These are phyloP conservation scores for Thereva nobilitata DNA, from an alignment of 2,888 invertebrate genomes.

Conservation along the genomic window DNA sequence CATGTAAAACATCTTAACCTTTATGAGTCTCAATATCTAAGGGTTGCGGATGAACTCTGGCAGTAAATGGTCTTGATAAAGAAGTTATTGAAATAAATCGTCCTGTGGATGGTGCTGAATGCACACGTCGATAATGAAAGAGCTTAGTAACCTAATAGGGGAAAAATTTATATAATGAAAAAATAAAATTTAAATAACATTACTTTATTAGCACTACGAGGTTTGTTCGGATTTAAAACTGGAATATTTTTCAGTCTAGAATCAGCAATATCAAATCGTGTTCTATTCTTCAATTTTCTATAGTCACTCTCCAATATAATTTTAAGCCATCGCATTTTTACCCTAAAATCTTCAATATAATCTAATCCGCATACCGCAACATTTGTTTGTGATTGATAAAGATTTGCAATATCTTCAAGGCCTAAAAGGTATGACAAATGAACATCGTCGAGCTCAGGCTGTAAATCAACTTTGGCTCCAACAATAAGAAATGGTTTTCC, in stretches of 20 bases:
- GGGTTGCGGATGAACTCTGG: no score
- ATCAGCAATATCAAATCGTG: constrained; percentile 17
- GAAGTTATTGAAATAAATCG: no score
- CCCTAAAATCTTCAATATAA: not conserved
- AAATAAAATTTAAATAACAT: no score
- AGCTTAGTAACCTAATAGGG: no score
- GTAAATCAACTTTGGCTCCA: constrained; percentile 49
- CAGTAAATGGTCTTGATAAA: no score
- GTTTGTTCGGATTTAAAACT: not conserved
- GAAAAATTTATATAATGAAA: no score
- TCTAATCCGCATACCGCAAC: constrained; percentile 8
- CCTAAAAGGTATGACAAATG: constrained; percentile 53
- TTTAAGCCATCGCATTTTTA: not conserved
- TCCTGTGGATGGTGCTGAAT: no score
- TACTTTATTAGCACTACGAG: no score
- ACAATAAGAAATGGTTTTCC: constrained; percentile 53
- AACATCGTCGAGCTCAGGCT: constrained; percentile 49
- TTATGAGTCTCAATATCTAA: no score
- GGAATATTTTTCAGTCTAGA: constrained; percentile 2
- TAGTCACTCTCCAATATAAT: not conserved
- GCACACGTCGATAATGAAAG: no score
- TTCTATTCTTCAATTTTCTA: constrained; percentile 2
- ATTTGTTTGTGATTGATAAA: constrained; percentile 41
- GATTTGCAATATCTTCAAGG: constrained; percentile 48
- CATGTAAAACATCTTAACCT: no score